Evolutionary conservation across 2,888 invertebrate genomes (phyloP).

Genomic region (Crocallis elinguaria): DNA sequence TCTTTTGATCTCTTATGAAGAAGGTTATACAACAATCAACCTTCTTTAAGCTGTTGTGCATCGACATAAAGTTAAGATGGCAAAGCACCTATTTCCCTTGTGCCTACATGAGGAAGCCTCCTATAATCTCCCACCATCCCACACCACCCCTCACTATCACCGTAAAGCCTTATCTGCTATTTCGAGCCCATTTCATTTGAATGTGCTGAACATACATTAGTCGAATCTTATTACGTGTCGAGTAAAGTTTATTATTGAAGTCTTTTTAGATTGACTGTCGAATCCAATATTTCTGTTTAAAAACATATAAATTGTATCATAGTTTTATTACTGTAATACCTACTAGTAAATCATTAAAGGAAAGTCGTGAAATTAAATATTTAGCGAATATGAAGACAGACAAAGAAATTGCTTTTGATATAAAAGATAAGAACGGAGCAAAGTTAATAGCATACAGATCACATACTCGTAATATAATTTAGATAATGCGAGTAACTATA

Average conservation of each 20-base stretch:
- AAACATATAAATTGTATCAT: too few relatives aligned
- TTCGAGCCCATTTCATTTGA: slow-evolving; percentile 81
- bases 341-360: too few relatives aligned
- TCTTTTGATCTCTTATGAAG: too few relatives aligned
- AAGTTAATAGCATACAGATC: too few relatives aligned
- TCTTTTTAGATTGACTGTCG: slow-evolving; percentile 17
- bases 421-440: too few relatives aligned
- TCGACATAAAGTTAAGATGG: slow-evolving; percentile 13
- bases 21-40: neutral
- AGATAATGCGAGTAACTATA: too few relatives aligned
- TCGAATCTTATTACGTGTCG: slow-evolving; percentile 36
- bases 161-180: slow-evolving; percentile 77
- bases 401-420: too few relatives aligned
- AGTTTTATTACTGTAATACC: slow-evolving; percentile 2
- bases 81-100: slow-evolving; percentile 12
- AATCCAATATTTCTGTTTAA: neutral
- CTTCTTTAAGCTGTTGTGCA: neutral
- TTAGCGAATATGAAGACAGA: too few relatives aligned
- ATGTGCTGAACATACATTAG: slow-evolving; percentile 67
- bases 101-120: slow-evolving; percentile 36
- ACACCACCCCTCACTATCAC: slow-evolving; percentile 55
- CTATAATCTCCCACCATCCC: slow-evolving; percentile 27
- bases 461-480: too few relatives aligned
- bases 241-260: slow-evolving; percentile 31
- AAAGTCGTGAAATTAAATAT: too few relatives aligned